A percentile compares a stretch with the other conserved stretches of the same genome.
These are phyloP conservation scores for Digitonthophagus gazella DNA, from an alignment of 2,888 invertebrate genomes.

Conservation along the genomic window DNA sequence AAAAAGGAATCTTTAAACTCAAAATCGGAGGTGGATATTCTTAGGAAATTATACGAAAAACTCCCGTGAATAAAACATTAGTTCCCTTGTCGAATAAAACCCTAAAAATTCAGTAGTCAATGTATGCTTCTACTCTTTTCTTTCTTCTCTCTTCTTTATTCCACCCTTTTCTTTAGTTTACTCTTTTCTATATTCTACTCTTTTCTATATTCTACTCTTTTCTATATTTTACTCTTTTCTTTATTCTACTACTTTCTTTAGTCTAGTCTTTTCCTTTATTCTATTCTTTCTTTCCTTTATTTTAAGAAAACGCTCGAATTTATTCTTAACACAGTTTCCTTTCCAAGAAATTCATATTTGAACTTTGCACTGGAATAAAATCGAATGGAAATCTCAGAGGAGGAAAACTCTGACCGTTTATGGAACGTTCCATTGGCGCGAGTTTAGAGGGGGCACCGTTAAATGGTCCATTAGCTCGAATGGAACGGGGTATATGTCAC, in stretches of 20 bases:
- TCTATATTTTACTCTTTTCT: no score
- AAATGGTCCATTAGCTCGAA: slow-evolving; percentile 29
- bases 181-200: no score
- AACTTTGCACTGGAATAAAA: not conserved
- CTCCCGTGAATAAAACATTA: not conserved
- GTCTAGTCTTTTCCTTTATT: no score
- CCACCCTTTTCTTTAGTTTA: no score
- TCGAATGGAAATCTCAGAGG: not conserved
- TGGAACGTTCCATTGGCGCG: not conserved
- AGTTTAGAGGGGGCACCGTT: slow-evolving; percentile 21
- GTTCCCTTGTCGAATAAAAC: not conserved
- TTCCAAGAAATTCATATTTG: not conserved
- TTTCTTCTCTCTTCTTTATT: no score
- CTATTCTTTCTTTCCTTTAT: not conserved
- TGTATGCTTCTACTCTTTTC: not conserved
- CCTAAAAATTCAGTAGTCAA: not conserved
- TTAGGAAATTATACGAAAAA: not conserved
- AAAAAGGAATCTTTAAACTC: not conserved
- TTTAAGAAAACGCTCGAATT: not conserved
- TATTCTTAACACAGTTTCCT: no score
- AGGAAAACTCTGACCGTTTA: not conserved
- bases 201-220: no score
- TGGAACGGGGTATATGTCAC: slow-evolving; percentile 27
- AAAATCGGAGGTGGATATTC: not conserved
- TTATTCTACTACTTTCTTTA: no score